phyloP scores from a whole-genome alignment of 2,797 vertebrate genomes.

The Anas capensis region DNA sequence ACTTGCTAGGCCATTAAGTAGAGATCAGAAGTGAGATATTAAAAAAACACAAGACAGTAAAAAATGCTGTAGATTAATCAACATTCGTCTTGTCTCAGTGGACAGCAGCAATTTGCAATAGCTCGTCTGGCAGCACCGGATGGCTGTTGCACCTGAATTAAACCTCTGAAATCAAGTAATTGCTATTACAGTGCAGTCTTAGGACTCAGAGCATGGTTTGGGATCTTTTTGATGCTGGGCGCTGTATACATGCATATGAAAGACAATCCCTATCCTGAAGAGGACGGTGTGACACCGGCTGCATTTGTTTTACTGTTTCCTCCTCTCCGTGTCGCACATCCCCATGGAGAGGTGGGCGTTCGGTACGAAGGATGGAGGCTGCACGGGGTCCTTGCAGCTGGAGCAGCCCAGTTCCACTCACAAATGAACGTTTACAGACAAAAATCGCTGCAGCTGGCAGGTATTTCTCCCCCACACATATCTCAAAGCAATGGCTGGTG shows the following conservation, averaged over 20 bases:
- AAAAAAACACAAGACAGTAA: neutral
- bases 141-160: neutral
- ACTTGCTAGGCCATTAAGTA: neutral
- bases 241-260: fast-evolving
- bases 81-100: neutral
- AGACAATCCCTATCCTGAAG: neutral
- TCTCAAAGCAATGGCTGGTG: neutral
- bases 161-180: neutral
- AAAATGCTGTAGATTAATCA: neutral
- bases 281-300: neutral
- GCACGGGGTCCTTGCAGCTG: neutral
- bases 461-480: neutral
- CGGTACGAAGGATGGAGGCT: neutral
- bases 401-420: neutral
- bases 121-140: neutral
- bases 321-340: neutral
- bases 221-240: neutral
- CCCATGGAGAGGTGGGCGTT: fast-evolving
- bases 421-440: neutral
- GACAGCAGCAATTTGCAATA: neutral
- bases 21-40: neutral
- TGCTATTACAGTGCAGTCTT: neutral
- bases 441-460: neutral
- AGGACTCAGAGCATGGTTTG: neutral
- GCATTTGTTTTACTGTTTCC: neutral